Conservation (phyloP, 2,888 invertebrate species). For the Miltochrista miniata region DNA sequence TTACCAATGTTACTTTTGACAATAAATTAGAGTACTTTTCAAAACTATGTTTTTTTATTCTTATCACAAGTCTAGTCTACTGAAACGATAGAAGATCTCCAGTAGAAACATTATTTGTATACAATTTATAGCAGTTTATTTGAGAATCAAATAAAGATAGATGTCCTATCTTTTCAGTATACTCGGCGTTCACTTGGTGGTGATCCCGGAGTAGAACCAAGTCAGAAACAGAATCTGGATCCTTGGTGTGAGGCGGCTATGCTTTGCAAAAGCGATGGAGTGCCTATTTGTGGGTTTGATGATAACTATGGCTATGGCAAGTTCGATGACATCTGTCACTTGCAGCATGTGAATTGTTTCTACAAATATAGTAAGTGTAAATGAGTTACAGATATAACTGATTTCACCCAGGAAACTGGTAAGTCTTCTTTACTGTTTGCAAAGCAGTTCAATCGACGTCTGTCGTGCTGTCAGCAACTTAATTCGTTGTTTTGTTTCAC, state of each 20-base stretch:
- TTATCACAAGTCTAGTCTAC: neutral
- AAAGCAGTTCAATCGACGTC: too few species aligned
- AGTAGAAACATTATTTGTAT: neutral
- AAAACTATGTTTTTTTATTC: conserved; percentile 16
- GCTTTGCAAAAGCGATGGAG: conserved; percentile 45
- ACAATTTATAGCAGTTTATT: neutral
- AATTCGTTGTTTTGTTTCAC: too few species aligned
- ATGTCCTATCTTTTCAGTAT: conserved; percentile 46
- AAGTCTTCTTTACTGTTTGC: too few species aligned
- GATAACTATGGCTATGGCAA: conserved; percentile 60
- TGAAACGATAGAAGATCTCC: conserved; percentile 34
- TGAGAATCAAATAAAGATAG: neutral
- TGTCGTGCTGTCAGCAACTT: too few species aligned
- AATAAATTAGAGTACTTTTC: conserved; percentile 19
- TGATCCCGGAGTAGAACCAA: conserved; percentile 21
- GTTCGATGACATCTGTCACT: conserved; percentile 66
- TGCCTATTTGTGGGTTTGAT: conserved; percentile 61
- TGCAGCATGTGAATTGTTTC: conserved; percentile 67
- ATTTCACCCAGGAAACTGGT: too few species aligned
- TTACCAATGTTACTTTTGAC: neutral
- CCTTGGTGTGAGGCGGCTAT: conserved; percentile 61
- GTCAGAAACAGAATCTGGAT: conserved; percentile 29
- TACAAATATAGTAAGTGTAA: conserved; percentile 63
- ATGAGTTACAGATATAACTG: too few species aligned
- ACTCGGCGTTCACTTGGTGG: conserved; percentile 42